Base-by-base conservation (phyloP, 2,888 invertebrate species). In the Brachycybe producta region DNA sequence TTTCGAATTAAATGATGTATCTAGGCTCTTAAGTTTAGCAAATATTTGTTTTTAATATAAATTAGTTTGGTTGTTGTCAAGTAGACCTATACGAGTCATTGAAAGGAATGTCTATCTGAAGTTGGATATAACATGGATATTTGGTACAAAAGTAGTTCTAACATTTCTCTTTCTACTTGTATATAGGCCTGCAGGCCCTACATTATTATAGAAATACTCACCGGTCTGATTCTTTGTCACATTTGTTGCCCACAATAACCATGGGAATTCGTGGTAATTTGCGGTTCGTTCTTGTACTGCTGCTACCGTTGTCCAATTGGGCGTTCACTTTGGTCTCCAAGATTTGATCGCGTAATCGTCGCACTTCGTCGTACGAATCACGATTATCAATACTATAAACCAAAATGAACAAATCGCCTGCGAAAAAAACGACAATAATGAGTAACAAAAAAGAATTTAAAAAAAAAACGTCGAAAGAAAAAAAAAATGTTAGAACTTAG, bases 181-280 rank as follows among this genome's bases (percentile, higher is more conserved):
- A n/a, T n/a, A n/a, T n/a, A n/a, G n/a, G n/a, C n/a, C n/a, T n/a
- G n/a, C n/a, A n/a, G n/a, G n/a, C n/a, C n/a, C n/a, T n/a, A n/a
- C n/a, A n/a, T n/a, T n/a, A n/a, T n/a, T n/a, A n/a, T n/a, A n/a
- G n/a, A n/a, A n/a, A n/a, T n/a, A 17, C 75, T 67, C 65, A 84
- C 84, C 78, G 80, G 39, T 61, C 60, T 61, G 80, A 74, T 42
- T 86, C 85, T 61, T 75, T 77, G 69, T 88, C 87, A 66, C 82
- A 80, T 71, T 88, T 88, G 66, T 87, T 88, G 47, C 85, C 87
- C 2, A 84, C 86, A 54, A 88, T 76, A 46, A 87, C 80, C 80
- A 88, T 86, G 35, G 86, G 86, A 41, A 85, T 82, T 62, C 79
- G 63, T 42, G 64, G 58, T 55, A 62, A 57, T 58, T 64, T 45